Evolutionary conservation across 2,888 invertebrate species (phyloP).

Genomic region (Pseudoips prasinana): DNA sequence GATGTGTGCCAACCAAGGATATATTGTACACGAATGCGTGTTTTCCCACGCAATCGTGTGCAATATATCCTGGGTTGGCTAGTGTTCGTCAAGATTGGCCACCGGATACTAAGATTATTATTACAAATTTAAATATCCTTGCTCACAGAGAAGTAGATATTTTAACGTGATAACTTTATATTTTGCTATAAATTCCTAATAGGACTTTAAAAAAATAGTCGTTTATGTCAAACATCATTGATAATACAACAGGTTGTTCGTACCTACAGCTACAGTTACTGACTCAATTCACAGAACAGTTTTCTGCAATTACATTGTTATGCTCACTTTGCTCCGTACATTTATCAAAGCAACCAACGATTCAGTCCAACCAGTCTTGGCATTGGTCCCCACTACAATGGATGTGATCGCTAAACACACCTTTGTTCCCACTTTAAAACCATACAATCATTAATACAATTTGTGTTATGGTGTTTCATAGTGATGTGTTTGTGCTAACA

Average conservation of each 20-base stretch:
- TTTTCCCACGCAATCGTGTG: no score
- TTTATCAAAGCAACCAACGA: constrained; percentile 65
- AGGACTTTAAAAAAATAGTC: constrained; percentile 14
- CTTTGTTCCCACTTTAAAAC: constrained; percentile 36
- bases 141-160: no score
- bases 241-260: constrained; percentile 29
- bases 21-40: no score
- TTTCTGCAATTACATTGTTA: constrained; percentile 79
- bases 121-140: no score
- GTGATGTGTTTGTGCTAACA: constrained; percentile 45
- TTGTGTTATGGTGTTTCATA: constrained; percentile 40
- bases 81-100: no score
- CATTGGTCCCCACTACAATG: constrained; percentile 66
- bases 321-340: constrained; percentile 72
- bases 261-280: constrained; percentile 42
- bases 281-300: constrained; percentile 77
- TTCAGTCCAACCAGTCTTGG: constrained; percentile 76
- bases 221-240: constrained; percentile 20
- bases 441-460: constrained; percentile 27
- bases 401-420: constrained; percentile 46
- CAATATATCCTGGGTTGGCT: no score
- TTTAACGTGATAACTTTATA: no score
- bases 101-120: no score
- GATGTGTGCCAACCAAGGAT: no score
- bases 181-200: no score